Conservation (phyloP, 1,140 invertebrate genomes). For the Aphaenogaster floridana region DNA sequence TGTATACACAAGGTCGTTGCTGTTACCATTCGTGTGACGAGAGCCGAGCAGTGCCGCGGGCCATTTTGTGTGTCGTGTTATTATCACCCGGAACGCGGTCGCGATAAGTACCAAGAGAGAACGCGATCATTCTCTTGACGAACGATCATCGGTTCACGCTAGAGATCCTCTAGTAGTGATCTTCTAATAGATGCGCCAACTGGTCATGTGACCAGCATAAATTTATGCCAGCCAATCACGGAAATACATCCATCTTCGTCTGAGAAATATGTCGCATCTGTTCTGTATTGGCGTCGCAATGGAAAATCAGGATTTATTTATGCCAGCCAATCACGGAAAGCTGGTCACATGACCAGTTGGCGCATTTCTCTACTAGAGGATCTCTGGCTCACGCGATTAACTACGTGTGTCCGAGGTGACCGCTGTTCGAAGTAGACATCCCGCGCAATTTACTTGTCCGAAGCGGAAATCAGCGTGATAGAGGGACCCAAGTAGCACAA, state of each 20-base stretch:
- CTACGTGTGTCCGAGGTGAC: background rate
- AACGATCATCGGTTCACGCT: background rate
- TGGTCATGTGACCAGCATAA: no score
- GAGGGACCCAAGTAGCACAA: background rate
- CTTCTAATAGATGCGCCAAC: no score
- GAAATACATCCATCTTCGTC: no score
- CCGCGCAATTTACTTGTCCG: background rate
- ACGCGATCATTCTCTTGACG: background rate
- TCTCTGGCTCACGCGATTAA: background rate
- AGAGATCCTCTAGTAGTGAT: no score
- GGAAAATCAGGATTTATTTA: no score
- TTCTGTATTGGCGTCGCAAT: no score
- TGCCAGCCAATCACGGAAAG: no score
- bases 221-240: no score
- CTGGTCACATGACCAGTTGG: no score
- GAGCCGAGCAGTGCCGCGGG: background rate
- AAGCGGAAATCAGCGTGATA: constrained; percentile 26
- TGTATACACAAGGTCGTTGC: background rate
- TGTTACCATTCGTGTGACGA: background rate
- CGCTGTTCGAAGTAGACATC: background rate
- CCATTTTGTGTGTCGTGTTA: background rate
- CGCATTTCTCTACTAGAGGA: no score
- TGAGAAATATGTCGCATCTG: no score
- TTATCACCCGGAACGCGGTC: background rate
- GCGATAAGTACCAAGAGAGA: constrained; percentile 9